Percentiles rank a stretch among this genome's conserved stretches.
Conservation (phyloP, 64 coral and sea anemone species). For the Dendrophyllia cribrosa region DNA sequence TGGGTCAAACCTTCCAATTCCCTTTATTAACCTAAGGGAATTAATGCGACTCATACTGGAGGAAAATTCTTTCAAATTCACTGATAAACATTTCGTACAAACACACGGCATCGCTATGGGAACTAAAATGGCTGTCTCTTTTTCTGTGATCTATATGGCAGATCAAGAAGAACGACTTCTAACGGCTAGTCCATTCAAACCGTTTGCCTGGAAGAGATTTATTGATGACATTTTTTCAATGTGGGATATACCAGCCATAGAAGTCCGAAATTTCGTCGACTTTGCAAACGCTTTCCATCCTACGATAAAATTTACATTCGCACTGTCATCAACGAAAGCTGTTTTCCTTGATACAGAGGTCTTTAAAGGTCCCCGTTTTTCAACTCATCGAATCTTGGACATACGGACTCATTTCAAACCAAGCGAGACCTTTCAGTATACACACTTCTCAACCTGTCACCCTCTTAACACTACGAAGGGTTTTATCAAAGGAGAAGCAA, state of each 20-base stretch:
- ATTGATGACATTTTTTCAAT: neutral
- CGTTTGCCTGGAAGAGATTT: neutral
- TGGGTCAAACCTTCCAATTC: no score
- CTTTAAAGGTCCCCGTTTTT: neutral
- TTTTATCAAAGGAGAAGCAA: neutral
- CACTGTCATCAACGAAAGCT: neutral
- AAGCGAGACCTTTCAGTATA: neutral
- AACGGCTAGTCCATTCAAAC: no score
- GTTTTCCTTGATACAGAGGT: conserved; percentile 7
- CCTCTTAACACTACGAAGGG: neutral
- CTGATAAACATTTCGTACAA: no score
- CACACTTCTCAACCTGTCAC: conserved; percentile 1
- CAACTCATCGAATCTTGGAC: neutral
- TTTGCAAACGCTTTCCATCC: neutral
- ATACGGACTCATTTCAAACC: neutral
- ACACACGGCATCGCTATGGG: no score
- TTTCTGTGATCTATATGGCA: no score
- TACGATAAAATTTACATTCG: neutral
- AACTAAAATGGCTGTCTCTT: no score
- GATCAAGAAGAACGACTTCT: no score
- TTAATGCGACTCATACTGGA: no score
- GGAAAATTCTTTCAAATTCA: no score
- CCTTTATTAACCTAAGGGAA: no score
- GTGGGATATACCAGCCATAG: neutral
- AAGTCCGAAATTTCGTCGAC: neutral